phyloP scores from a whole-genome alignment of 2,888 invertebrate genomes.

The Phyllotreta cruciferae region DNA sequence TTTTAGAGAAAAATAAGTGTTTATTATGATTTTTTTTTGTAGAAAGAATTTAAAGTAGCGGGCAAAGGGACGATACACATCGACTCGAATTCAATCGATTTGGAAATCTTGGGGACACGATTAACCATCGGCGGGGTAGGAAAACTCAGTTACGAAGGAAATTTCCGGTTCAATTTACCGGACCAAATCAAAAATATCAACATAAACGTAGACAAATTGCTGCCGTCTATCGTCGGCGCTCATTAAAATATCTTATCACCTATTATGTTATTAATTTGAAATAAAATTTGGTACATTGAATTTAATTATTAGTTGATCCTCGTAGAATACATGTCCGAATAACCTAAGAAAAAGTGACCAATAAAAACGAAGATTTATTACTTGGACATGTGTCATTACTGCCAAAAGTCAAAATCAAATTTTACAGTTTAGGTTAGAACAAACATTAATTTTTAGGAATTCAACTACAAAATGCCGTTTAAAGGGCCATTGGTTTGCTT shows the following conservation, averaged over 20 bases:
- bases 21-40: background rate
- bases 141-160: background rate
- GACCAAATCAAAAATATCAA: background rate
- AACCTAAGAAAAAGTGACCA: no score
- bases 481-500: conserved; percentile 72
- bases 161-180: background rate
- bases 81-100: background rate
- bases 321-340: no score
- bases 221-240: no score
- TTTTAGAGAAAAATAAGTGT: background rate
- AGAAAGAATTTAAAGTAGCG: conserved; percentile 1
- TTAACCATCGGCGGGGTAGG: background rate
- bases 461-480: conserved; percentile 54
- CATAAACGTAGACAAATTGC: background rate
- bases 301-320: no score
- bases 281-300: no score
- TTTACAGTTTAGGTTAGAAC: no score
- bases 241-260: no score
- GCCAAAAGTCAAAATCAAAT: no score
- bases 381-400: no score
- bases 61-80: background rate
- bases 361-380: no score
- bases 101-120: background rate
- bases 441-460: no score
- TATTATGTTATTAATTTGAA: no score